Percentiles rank a stretch among this genome's conserved stretches.
Conservation (phyloP, 2,888 invertebrate genomes). For the Amphipoea lucens region DNA sequence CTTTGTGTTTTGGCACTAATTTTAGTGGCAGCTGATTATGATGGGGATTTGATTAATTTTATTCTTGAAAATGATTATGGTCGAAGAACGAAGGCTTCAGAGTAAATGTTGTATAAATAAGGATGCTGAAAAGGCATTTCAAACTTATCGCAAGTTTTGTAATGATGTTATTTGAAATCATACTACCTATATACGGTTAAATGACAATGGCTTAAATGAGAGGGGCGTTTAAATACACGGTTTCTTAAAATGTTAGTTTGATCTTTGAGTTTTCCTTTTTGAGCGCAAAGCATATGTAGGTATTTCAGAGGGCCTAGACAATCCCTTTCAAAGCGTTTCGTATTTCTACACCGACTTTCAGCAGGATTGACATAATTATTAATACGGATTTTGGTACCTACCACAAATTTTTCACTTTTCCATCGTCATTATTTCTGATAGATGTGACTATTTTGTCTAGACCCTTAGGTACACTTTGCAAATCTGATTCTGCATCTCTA, state of each 20-base stretch:
- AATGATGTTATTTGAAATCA: not conserved
- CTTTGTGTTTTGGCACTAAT: constrained; percentile 30
- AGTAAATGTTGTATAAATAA: constrained; percentile 10
- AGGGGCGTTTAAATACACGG: not conserved
- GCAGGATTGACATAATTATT: not conserved
- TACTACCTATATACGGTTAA: not conserved
- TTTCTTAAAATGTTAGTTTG: not conserved
- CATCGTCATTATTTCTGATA: not conserved
- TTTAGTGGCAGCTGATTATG: constrained; percentile 42
- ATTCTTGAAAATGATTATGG: not conserved
- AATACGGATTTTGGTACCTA: not conserved
- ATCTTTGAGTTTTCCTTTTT: not conserved
- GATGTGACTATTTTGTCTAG: not conserved
- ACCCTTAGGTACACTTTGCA: not conserved
- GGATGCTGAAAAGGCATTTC: not conserved
- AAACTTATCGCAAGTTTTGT: not conserved
- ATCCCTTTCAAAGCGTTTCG: not conserved
- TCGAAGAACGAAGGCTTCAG: not conserved
- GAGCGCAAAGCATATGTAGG: not conserved
- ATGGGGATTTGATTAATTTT: constrained; percentile 42
- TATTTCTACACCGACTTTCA: not conserved
- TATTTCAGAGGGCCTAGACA: not conserved
- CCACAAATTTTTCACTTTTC: not conserved
- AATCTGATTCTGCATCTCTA: not conserved
- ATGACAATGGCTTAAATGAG: not conserved